These are phyloP conservation scores for Edolisoma coerulescens DNA, from an alignment of 2,113 vertebrate genomes.

Conservation along the genomic window DNA sequence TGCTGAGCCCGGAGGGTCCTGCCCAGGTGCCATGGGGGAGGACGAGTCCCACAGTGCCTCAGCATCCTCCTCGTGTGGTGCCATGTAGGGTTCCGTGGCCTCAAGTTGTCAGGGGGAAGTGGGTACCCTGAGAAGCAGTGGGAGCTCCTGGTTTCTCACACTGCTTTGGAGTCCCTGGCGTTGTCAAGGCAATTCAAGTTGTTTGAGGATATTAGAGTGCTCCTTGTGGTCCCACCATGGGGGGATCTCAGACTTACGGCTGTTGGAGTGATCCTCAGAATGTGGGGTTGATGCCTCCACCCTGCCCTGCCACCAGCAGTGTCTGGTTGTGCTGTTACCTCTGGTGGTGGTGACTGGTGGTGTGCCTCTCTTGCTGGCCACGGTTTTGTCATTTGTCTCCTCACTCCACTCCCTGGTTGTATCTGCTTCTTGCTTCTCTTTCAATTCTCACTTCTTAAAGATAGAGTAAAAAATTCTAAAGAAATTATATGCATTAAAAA, in stretches of 20 bases:
- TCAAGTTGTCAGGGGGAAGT: not conserved
- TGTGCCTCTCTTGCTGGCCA: rapidly evolving
- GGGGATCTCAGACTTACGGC: rapidly evolving
- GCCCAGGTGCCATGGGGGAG: not conserved
- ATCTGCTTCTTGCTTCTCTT: not conserved
- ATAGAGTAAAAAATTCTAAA: not conserved
- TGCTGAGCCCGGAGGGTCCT: not conserved
- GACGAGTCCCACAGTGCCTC: not conserved
- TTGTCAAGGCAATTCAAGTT: not conserved
- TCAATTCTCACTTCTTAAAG: not conserved
- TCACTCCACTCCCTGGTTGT: not conserved
- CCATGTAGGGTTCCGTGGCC: rapidly evolving
- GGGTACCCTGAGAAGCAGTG: not conserved
- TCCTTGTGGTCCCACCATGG: not conserved
- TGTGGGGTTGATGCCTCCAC: not conserved
- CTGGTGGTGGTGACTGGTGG: not conserved
- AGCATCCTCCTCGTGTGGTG: not conserved
- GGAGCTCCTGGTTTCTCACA: not conserved
- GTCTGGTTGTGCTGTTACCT: not conserved
- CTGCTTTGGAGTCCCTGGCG: not conserved
- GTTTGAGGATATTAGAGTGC: not conserved
- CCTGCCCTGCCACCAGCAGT: not conserved
- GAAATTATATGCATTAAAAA: not conserved
- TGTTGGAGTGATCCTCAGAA: not conserved
- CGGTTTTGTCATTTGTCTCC: not conserved